phyloP scores from a whole-genome alignment of 2,113 vertebrate genomes.

The Pan paniscus region DNA sequence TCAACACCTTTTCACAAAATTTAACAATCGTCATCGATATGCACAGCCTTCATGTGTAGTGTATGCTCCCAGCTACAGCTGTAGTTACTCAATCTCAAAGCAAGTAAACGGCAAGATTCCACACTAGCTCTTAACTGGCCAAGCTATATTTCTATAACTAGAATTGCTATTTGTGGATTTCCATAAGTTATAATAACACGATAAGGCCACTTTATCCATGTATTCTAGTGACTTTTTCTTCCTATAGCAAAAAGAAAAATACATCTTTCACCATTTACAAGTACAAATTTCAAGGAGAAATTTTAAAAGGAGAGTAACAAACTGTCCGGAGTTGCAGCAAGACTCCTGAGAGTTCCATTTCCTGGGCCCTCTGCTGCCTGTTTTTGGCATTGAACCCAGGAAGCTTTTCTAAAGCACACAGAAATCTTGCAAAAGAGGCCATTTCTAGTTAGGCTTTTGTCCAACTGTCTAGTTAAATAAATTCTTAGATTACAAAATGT shows the following conservation, averaged over 20 bases:
- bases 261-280: not conserved
- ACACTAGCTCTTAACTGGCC: not conserved
- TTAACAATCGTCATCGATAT: not conserved
- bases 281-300: constrained; percentile 1
- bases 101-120: not conserved
- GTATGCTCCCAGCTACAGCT: not conserved
- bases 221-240: not conserved
- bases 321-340: not conserved
- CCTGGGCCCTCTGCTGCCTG: constrained; percentile 62
- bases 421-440: constrained; percentile 12
- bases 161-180: not conserved
- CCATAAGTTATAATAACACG: not conserved
- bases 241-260: not conserved
- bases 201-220: not conserved
- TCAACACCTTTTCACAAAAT: not conserved
- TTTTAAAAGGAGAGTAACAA: not conserved
- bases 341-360: not conserved
- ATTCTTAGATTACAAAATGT: constrained; percentile 45
- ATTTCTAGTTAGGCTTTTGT: not conserved
- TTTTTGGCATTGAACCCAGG: constrained; percentile 33
- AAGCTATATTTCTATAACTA: not conserved
- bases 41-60: not conserved
- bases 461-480: not conserved
- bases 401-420: not conserved
- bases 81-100: not conserved